Conservation (phyloP, 1,140 invertebrate species). For the Apis florea region DNA sequence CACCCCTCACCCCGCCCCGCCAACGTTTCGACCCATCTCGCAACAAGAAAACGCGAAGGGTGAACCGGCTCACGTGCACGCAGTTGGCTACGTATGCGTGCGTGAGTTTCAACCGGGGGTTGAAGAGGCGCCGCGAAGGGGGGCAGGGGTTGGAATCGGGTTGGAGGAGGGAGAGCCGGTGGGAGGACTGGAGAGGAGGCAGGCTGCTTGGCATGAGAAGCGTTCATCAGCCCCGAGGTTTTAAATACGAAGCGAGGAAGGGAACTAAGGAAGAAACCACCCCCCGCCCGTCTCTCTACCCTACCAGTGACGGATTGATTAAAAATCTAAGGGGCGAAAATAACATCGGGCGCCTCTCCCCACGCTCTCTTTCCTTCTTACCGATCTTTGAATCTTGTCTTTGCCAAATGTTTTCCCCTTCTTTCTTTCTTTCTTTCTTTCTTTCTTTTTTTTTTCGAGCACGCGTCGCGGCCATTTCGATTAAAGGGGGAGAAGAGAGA, state of each 20-base stretch:
- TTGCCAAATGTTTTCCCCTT: constrained; percentile 11
- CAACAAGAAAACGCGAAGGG: constrained; percentile 35
- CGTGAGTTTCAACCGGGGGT: constrained; percentile 53
- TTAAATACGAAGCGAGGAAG: constrained; percentile 79
- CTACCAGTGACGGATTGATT: constrained; percentile 81
- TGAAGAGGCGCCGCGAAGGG: constrained; percentile 40
- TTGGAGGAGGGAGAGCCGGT: constrained; percentile 44
- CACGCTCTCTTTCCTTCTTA: constrained; percentile 24
- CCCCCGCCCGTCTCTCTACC: constrained; percentile 68
- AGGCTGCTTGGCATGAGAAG: constrained; percentile 79
- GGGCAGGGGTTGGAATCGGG: constrained; percentile 41
- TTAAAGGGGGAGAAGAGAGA: background rate
- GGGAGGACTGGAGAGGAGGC: constrained; percentile 58
- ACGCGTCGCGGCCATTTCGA: background rate
- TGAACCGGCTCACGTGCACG: constrained; percentile 20
- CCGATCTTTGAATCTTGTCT: constrained; percentile 10
- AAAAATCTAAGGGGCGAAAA: constrained; percentile 80
- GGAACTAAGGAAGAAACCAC: constrained; percentile 79
- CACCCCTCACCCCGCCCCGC: constrained; percentile 10
- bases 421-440: no score
- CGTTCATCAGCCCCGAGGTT: constrained; percentile 81
- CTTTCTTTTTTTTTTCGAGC: background rate
- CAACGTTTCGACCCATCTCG: background rate
- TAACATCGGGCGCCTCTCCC: constrained; percentile 72
- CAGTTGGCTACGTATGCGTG: constrained; percentile 60